Evolutionary conservation across 2,888 invertebrate genomes (phyloP), one percentile per base, ranked within the genome.

Genomic region (Lacanobia wlatinum): DNA sequence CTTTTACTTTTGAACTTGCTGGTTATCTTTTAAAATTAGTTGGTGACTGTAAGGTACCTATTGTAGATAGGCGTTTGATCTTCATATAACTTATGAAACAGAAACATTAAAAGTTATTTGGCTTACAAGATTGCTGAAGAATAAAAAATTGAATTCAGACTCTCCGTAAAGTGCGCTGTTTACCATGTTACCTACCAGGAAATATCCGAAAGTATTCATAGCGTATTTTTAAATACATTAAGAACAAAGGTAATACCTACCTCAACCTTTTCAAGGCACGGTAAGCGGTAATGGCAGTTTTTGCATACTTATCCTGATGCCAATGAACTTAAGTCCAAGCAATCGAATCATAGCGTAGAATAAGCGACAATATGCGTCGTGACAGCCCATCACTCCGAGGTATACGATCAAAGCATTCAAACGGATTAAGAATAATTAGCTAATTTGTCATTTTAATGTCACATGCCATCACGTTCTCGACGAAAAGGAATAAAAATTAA

Each of bases 361-460:
- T 86, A 84, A 87, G 87, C 82, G 87, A 89, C 87, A 89, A 89
- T 84, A 89, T 84, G 86, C 89, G 84, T 82, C 92, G 88, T 90
- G 94, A 92, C 93, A 91, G 90, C 76, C 88, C 93, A 91, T 92
- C 93, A 93, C 88, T 92, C 90, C 84, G 83, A 72, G 68, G 80
- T 88, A 80, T 83, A 90, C 91, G 90, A 93, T 94, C 94, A 94
- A 93, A 92, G 91, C 92, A 91, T 93, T 94, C 93, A 92, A 85
- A 78, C 92, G 94, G 95, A 95, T 95, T 92, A 94, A 95, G 95
- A 96, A 95, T 95, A 96, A 96, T 96, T 96, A 96, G 93, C 92
- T 93, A 93, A 96, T 96, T 95, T 95, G 93, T 96, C 96, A 96
- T 96, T 96, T 96, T 95, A 95, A 96, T 95, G 96, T 95, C 95